phyloP scores from a whole-genome alignment of 2,113 vertebrate species.

The Natator depressus region DNA sequence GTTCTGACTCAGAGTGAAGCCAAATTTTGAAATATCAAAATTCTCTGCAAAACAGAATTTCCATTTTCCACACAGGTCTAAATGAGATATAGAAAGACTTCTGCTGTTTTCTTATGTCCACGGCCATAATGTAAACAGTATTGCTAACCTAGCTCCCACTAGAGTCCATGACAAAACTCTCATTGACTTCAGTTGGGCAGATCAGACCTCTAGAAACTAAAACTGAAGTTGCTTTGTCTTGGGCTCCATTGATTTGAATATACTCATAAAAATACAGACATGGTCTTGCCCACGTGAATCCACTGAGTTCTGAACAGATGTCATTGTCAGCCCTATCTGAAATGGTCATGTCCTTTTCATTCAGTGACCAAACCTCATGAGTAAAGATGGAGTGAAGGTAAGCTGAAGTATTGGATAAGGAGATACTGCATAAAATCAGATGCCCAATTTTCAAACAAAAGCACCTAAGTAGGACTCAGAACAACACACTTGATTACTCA shows the following conservation, averaged over 20 bases:
- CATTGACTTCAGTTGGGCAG: neutral
- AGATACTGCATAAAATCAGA: neutral
- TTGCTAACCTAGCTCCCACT: neutral
- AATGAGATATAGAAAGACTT: neutral
- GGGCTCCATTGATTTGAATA: neutral
- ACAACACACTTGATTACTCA: neutral
- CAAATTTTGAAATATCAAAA: neutral
- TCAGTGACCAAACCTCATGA: neutral
- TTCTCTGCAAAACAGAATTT: neutral
- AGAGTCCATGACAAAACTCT: neutral
- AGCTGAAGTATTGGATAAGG: neutral
- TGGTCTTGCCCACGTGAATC: neutral
- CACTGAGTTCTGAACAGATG: neutral
- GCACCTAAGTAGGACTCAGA: neutral
- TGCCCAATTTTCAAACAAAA: neutral
- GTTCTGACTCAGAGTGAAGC: accelerated
- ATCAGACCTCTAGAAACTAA: neutral
- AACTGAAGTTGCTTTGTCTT: neutral
- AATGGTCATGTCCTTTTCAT: neutral
- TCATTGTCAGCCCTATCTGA: neutral
- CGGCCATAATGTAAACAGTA: neutral
- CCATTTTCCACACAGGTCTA: no score
- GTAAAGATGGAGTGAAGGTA: neutral
- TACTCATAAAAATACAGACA: neutral
- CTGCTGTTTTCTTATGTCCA: neutral